A percentile compares a stretch with the other conserved stretches of the same genome.
These are phyloP conservation scores for Connochaetes taurinus DNA, from an alignment of 2,113 vertebrate genomes.

Conservation along the genomic window DNA sequence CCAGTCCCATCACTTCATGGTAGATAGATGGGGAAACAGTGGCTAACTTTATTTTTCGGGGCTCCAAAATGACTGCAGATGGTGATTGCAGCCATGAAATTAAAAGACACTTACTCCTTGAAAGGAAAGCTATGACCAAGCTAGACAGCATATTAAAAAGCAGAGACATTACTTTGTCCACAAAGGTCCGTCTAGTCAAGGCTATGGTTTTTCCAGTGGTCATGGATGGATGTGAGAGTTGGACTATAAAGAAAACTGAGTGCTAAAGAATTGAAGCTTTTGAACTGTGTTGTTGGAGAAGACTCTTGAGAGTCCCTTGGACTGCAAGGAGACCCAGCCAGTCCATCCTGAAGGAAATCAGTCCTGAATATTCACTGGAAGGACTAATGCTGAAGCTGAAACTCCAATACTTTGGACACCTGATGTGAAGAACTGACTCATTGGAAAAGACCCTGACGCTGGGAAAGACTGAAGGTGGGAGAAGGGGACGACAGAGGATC, in stretches of 20 bases:
- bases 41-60: fast-evolving
- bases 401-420: not conserved
- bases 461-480: not conserved
- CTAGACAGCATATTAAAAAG: not conserved
- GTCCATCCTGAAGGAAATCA: not conserved
- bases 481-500: not conserved
- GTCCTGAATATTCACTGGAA: not conserved
- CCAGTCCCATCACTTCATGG: not conserved
- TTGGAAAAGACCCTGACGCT: not conserved
- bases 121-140: not conserved
- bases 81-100: not conserved
- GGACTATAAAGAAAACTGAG: not conserved
- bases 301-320: not conserved
- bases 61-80: not conserved
- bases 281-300: not conserved
- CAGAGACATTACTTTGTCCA: not conserved
- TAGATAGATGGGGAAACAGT: not conserved
- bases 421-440: not conserved
- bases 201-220: not conserved
- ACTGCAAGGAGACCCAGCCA: not conserved
- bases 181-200: not conserved
- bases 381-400: not conserved
- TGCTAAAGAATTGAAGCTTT: not conserved
- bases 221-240: not conserved
- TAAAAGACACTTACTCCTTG: not conserved